Base-by-base conservation (phyloP, 2,888 invertebrate species). In the Blomia tropicalis region DNA sequence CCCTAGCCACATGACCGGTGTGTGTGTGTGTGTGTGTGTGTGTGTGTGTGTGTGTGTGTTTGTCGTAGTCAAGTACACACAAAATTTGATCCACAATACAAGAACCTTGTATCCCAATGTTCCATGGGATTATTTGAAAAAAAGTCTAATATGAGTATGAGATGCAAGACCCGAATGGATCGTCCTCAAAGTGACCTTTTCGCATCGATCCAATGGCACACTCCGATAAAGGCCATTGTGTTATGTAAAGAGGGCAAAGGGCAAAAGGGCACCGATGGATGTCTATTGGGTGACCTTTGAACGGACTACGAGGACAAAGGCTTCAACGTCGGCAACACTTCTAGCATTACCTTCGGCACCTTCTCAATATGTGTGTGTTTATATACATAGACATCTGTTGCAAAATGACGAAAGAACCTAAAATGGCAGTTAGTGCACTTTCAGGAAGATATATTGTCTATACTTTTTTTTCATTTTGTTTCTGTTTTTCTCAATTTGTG, bases 171-270 rank as follows among this genome's bases (percentile, higher is more conserved):
- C n/a, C n/a, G n/a, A n/a, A n/a, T n/a, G 23, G 7, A 47, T 14
- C 51, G 51, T 47, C 51, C 51, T 47, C 27, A 47, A 27, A 47
- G 22, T 47, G 51, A 47, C 51, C 51, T 47, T 47, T 47, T 47
- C 7, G 51, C 51, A 11, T 47, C 51, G 51, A 47, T 47, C 51
- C n/a, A 47, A 11, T 47, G 51, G 51, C 51, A 47, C 27, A 47
- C 27, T 25, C 51, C n/a, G 14, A 47, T 25, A 14, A 47, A n/a
- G 51, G 51, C 51, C 51, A 47, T 47, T 47, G 51, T 47, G 51
- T 47, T 47, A 47, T 47, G 51, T 19, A 54, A 56, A 56, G 56
- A 56, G 56, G 56, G 27, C 56, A 56, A 56, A 56, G 56, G 56
- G 56, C 56, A 56, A 56, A 56, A 56, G 27, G 31, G 29, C 54